phyloP scores from a whole-genome alignment of 2,113 vertebrate species.

The Larimichthys polyactis region DNA sequence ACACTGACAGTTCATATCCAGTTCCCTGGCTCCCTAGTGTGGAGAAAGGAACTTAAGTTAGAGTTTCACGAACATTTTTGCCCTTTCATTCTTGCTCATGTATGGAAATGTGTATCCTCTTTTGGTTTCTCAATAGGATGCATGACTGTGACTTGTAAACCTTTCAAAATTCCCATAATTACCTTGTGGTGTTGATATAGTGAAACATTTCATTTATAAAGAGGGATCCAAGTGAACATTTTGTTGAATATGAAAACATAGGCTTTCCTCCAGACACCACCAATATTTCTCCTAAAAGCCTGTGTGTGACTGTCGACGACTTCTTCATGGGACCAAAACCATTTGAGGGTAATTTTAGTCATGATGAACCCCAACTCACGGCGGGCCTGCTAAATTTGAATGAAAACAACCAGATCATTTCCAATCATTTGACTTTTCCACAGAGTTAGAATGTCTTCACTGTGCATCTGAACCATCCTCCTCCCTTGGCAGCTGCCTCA shows the following conservation, averaged over 20 bases:
- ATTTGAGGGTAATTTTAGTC: conserved; percentile 57
- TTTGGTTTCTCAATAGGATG: conserved; percentile 45
- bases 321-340: conserved; percentile 55
- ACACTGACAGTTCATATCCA: background rate
- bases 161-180: conserved; percentile 69
- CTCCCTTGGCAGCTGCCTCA: conserved; percentile 71
- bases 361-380: conserved; percentile 35
- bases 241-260: conserved; percentile 75
- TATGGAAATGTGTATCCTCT: background rate
- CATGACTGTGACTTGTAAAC: conserved; percentile 58
- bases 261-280: conserved; percentile 66
- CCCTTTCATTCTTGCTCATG: conserved; percentile 9
- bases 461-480: conserved; percentile 56
- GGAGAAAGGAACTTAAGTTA: background rate
- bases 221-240: conserved; percentile 61
- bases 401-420: conserved; percentile 68
- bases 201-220: conserved; percentile 74
- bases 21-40: background rate
- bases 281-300: conserved; percentile 61
- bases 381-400: conserved; percentile 43
- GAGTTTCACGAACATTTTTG: background rate
- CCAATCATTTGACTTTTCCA: conserved; percentile 71
- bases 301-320: conserved; percentile 37
- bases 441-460: conserved; percentile 55
- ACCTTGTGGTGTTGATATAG: conserved; percentile 70